Base-by-base conservation (phyloP, 1,140 invertebrate species). In the Diorhabda carinulata region DNA sequence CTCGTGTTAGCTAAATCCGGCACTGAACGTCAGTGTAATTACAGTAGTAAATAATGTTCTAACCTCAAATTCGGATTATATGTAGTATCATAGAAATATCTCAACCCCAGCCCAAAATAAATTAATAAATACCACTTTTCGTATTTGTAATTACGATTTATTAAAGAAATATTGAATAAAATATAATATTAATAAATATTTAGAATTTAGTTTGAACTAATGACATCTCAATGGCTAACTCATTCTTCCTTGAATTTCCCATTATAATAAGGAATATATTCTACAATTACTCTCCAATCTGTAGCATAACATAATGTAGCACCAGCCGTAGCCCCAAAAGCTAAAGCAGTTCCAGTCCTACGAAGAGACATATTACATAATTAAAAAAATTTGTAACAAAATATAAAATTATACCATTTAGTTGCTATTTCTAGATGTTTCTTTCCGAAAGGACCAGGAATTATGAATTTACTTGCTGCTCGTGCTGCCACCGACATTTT, bases 201-300 rank as follows among this genome's bases (percentile, higher is more conserved):
- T 25, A 25, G 25, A 25, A 25, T 25, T 25, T 25, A 25, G 25
- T 25, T 25, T 25, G 25, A 25, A 25, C 25, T 25, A 25, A 25
- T 25, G n/a, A 52, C 47, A 52, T 52, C 3, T 52, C 4, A 9
- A 57, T 47, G 8, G 52, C 56, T 66, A 45, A 5, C 40, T 76
- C 82, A 80, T 73, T 83, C 79, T 71, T 84, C 81, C 5, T 84
- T 79, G 78, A 89, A 94, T 82, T 93, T 93, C 65, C 85, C 85
- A 73, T 85, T 84, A 78, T 93, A 93, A 78, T 86, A 91, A 40
- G 92, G 92, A 58, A 93, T 79, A 76, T 90, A 88, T 74, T 88
- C 83, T 56, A 89, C 81, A 68, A 93, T 80, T 8, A 87, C 74
- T 81, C 89, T 90, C 92, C 92, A 94, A 74, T 94, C 92, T 0